Base-by-base conservation (phyloP, 2,113 vertebrate species). In the Podarcis raffonei region DNA sequence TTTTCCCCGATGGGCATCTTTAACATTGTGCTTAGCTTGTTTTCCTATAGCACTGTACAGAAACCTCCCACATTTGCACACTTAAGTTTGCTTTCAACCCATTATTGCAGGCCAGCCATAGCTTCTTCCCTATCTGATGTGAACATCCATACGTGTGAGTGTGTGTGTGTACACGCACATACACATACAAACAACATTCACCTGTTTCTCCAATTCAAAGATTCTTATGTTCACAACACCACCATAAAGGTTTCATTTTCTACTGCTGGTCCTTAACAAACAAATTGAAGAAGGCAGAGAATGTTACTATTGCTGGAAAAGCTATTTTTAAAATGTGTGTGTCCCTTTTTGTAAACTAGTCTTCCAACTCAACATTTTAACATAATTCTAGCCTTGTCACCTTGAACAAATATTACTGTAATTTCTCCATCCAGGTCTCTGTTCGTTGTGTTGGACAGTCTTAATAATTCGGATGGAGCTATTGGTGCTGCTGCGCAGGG, bases 401-500 rank as follows among this genome's bases (percentile, higher is more conserved):
- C 35, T 77, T 77, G 71, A 77, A 35, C 77, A 83, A 69, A 37
- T 86, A 48, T 85, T 59, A 53, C 48, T 0, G 32, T 59, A 39
- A 3, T 93, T 30, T 91, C 53, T 78, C 20, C 83, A 66, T 87
- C 0, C 96, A 99, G 99, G 96, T 98, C 98, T 80, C 95, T 99
- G 90, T 99, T 99, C 82, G 98, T 99, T n/a, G 98, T 99, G 87
- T 95, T 99, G 95, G 98, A 99, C 95, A 98, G 98, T 93, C 97
- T 99, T 91, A 97, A 97, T 91, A 98, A 97, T 90, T 94, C 97
- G 0, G 98, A 99, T 1, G 98, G 98, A 0, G 98, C 98, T 39
- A 97, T 99, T 83, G 96, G 98, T 7, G 97, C 99, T 0, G 98
- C 98, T 0, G 98, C 98, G 62, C 98, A 99, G 96, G 98, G 98